Evolutionary conservation across 2,888 invertebrate genomes (phyloP), one percentile per base, ranked within the genome.

Genomic region (Drosophila pseudotakahashii): DNA sequence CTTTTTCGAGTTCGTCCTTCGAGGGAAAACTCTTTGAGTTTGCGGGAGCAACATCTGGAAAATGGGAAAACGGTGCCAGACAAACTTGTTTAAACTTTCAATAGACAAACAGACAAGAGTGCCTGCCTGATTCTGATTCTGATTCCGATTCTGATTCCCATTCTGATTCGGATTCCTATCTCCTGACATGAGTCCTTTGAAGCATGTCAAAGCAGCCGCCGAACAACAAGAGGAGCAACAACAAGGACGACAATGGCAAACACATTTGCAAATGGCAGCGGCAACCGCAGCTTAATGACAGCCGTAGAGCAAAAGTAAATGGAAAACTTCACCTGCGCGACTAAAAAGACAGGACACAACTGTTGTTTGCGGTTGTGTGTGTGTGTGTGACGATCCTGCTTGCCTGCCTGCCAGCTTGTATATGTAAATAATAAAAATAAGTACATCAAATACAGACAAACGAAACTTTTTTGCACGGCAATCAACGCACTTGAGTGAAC

Each of bases 221-320:
- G 70, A 77, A 68, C 76, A 84, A 64, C 58, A 23, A 26, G 48
- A 61, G 47, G n/a, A 41, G 42, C 63, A 76, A 44, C 48, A 58
- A 59, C 50, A 69, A 48, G 42, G 30, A 69, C 60, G 52, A 82
- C 85, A 80, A 85, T 78, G 66, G 75, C 78, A 80, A 83, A 86
- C 84, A 86, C 84, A 84, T 83, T 86, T 86, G 79, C 84, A 83
- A 86, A 86, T 86, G 87, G 83, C 83, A 86, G 81, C 73, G 67
- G 77, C 76, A 86, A 83, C 82, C 86, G 76, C 86, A 86, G 81
- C 81, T 86, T 82, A 83, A 83, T 83, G 82, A 86, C 86, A 83
- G 76, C 64, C 78, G 73, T 77, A 50, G 45, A 47, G 50, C 39
- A 54, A 37, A 53, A 62, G 73, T 60, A 77, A 57, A 67, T 64